A percentile compares a stretch with the other conserved stretches of the same genome.
Conservation (phyloP, 2,113 vertebrate species). For the Phyllopteryx taeniolatus region DNA sequence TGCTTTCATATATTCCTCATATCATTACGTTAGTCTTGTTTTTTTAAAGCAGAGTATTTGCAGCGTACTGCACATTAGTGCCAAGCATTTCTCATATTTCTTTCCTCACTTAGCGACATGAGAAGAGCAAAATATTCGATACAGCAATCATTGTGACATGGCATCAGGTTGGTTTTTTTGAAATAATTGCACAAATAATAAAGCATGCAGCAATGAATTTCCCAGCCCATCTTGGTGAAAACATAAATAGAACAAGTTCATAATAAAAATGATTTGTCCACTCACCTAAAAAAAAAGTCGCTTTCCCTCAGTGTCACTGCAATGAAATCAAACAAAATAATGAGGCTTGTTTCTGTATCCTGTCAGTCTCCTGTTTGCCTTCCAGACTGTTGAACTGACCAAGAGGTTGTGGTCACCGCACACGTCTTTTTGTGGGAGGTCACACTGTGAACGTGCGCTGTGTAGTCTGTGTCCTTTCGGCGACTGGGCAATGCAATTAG, state of each 20-base stretch:
- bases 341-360: not conserved
- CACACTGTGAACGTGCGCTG: slow-evolving; percentile 10
- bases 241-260: not conserved
- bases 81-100: too few species aligned
- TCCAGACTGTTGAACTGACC: slow-evolving; percentile 1
- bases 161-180: too few species aligned
- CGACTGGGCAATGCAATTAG: not conserved
- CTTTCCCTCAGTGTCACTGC: not conserved
- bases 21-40: too few species aligned
- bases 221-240: not conserved
- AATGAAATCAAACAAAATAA: not conserved
- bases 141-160: too few species aligned
- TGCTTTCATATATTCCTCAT: too few species aligned
- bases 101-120: too few species aligned
- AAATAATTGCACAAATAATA: not conserved
- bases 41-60: too few species aligned
- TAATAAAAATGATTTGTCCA: not conserved
- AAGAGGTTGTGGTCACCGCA: not conserved
- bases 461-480: slow-evolving; percentile 12
- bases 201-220: not conserved
- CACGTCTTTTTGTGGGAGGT: not conserved
- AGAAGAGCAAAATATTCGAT: too few species aligned
- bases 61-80: too few species aligned
- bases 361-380: slow-evolving; percentile 9
- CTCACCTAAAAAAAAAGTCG: slow-evolving; percentile 34